These are phyloP conservation scores for Cantharis flavilabris DNA, from an alignment of 2,888 invertebrate species.

Conservation along the genomic window DNA sequence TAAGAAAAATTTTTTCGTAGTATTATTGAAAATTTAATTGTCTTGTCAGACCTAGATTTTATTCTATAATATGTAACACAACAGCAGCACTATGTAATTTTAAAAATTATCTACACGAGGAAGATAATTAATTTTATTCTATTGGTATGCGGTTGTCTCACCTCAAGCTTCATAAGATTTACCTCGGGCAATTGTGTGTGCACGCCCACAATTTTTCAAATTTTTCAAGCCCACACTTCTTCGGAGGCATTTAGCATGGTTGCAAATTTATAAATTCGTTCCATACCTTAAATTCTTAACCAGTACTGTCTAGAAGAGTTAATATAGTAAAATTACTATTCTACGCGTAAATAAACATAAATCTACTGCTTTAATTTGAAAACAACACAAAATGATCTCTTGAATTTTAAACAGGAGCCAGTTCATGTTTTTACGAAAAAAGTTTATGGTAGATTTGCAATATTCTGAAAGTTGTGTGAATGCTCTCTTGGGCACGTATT, in stretches of 20 bases:
- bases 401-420: not conserved
- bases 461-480: too few species aligned
- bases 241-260: not conserved
- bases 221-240: slow-evolving; percentile 6
- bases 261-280: not conserved
- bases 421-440: too few species aligned
- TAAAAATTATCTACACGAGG: slow-evolving; percentile 4
- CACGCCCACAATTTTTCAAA: slow-evolving; percentile 9
- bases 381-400: not conserved
- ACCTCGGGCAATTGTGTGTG: not conserved
- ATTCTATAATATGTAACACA: not conserved
- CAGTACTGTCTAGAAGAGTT: not conserved
- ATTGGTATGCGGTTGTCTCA: slow-evolving; percentile 6
- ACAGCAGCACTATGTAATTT: slow-evolving; percentile 5
- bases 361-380: not conserved
- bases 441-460: not conserved
- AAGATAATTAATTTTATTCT: slow-evolving; percentile 5
- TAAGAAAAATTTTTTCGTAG: not conserved
- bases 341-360: not conserved
- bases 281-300: not conserved
- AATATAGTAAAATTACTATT: not conserved
- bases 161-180: not conserved
- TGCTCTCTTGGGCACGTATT: not conserved
- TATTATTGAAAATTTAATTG: not conserved
- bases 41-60: not conserved